Evolutionary conservation across 2,888 invertebrate genomes (phyloP), one percentile per base, ranked within the genome.

Genomic region (Dicyrtoma fusca): DNA sequence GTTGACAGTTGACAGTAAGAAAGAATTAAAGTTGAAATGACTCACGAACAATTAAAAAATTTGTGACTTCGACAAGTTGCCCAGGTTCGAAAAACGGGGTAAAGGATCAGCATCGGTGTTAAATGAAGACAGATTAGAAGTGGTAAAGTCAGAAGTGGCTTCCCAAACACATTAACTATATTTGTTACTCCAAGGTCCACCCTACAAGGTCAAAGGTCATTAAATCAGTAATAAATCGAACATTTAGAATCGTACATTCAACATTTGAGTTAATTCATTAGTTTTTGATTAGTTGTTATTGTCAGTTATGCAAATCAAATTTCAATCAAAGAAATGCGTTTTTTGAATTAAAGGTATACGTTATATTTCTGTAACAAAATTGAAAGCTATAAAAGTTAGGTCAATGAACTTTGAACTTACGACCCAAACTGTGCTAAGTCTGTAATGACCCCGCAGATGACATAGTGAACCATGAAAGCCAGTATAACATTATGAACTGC

Each of bases 401-500:
- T 17, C 17, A 13, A 44, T 44, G 45, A 44, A 10, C 45, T 10
- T 44, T 44, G 8, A 1, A 42, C 66, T 51, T 63, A 73, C 72
- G 53, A 69, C 19, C 72, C 72, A 69, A 21, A 21, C 19, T 69
- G 55, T n/a, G 69, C 26, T 23, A 63, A 25, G 26, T 73, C 72
- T 23, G 53, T 42, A 17, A 73, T 26, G 26, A 69, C 45, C 8
- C 55, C 53, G 21, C 61, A 68, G 11, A 69, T 14, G 5, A 57
- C 55, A 25, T 62, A 63, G 62, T 73, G 66, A 17, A 73, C 66
- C 21, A 69, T 53, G 17, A 73, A 42, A 42, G 72, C 72, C 17
- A 73, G 21, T 26, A 73, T 42, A 11, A 73, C 53, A 49, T 73
- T 73, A 45, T 73, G 69, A 10, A 61, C 44, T 21, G 69, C 55